Conservation (phyloP, 2,113 vertebrate species). For the Crotalus helleri region DNA sequence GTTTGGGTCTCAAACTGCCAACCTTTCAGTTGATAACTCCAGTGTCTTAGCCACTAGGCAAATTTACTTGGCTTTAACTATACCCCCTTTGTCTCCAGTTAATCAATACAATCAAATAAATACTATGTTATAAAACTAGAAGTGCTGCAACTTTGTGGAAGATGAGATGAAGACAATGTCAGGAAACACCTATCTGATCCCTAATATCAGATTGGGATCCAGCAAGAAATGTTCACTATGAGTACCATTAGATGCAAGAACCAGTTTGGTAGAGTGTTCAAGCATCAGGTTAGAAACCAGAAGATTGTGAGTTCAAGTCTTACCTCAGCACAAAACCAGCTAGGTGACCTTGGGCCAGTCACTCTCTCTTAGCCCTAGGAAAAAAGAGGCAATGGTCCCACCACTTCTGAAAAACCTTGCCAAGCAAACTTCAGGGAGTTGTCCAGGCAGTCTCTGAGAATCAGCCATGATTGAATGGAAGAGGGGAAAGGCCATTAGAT, state of each 20-base stretch:
- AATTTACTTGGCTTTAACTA: neutral
- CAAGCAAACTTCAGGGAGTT: neutral
- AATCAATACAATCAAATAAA: neutral
- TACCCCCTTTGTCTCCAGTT: neutral
- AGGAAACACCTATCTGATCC: neutral
- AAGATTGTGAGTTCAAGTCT: neutral
- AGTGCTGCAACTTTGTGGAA: neutral
- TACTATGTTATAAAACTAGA: neutral
- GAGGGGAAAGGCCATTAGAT: neutral
- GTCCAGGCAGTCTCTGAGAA: neutral
- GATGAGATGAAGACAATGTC: neutral
- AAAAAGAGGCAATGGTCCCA: neutral
- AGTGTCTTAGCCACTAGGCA: neutral
- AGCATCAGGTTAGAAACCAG: neutral
- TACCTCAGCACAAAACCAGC: neutral
- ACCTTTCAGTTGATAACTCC: neutral
- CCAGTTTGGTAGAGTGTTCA: neutral
- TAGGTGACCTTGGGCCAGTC: neutral
- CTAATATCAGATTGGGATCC: neutral
- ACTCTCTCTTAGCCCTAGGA: neutral
- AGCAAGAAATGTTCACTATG: neutral
- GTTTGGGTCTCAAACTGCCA: neutral
- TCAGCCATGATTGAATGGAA: too few species aligned
- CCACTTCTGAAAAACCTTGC: neutral
- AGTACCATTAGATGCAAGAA: neutral